Evolutionary conservation across 2,888 invertebrate species (phyloP).

Genomic region (Gasteruption jaculator): DNA sequence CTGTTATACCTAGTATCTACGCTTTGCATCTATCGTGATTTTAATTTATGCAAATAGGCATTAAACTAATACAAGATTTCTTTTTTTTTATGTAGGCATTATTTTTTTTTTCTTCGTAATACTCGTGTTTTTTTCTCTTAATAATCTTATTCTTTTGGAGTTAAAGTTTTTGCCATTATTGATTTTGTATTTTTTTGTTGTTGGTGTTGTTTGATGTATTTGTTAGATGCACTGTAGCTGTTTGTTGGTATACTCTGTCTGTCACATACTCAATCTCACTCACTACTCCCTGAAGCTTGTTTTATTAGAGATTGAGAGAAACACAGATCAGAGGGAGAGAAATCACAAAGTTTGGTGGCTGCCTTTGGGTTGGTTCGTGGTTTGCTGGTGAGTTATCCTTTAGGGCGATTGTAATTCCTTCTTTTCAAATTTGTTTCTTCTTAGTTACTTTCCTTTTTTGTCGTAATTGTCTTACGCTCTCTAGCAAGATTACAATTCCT

Average conservation of each 20-base stretch:
- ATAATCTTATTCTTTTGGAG: no score
- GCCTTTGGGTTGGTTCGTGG: constrained; percentile 51
- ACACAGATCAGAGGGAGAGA: constrained; percentile 45
- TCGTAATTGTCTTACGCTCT: constrained; percentile 12
- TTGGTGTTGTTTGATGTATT: constrained; percentile 52
- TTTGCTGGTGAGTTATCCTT: constrained; percentile 50
- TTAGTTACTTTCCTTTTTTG: constrained; percentile 8
- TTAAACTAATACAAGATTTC: constrained; percentile 17
- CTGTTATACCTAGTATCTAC: constrained; percentile 25
- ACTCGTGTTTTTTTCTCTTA: no score
- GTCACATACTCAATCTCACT: constrained; percentile 49
- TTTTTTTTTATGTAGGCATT: background rate
- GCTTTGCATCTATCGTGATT: constrained; percentile 30
- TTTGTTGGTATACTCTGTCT: constrained; percentile 52
- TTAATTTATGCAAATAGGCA: constrained; percentile 30
- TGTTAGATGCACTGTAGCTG: constrained; percentile 53
- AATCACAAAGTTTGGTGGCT: constrained; percentile 46
- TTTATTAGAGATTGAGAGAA: constrained; percentile 48
- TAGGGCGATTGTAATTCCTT: constrained; percentile 45
- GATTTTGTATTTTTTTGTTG: constrained; percentile 40
- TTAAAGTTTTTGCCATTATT: constrained; percentile 20
- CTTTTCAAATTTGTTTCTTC: constrained; percentile 19
- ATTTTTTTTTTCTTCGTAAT: constrained; percentile 9
- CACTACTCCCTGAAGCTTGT: constrained; percentile 48
- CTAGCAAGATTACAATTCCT: no score